Conservation (phyloP, 2,797 vertebrate genomes). For the Ctenopoma kingsleyae region DNA sequence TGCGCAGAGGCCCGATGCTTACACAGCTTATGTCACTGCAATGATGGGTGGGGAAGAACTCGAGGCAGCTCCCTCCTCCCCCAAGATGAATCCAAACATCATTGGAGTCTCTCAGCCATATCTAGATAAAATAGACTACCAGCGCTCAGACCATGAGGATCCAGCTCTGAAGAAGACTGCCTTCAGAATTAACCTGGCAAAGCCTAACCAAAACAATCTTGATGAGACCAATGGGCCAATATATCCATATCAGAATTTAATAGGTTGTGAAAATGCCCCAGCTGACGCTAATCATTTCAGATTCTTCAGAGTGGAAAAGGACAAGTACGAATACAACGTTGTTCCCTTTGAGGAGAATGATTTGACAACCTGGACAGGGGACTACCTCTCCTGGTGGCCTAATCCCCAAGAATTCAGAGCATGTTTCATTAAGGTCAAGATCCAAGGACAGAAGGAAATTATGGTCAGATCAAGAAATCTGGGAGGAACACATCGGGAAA, state of each 20-base stretch:
- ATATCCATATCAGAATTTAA: constrained; percentile 91
- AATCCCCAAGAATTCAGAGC: constrained; percentile 98
- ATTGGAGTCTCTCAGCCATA: constrained; percentile 94
- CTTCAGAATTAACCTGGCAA: constrained; percentile 93
- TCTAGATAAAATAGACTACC: constrained; percentile 92
- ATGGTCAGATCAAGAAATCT: constrained; percentile 92
- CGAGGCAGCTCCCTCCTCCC: constrained; percentile 92
- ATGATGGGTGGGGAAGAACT: constrained; percentile 95
- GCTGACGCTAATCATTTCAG: constrained; percentile 92
- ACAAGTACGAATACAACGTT: constrained; percentile 96
- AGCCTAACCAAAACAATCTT: constrained; percentile 90
- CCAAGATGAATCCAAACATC: constrained; percentile 88
- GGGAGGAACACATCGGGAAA: constrained; percentile 91
- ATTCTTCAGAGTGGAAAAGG: constrained; percentile 95
- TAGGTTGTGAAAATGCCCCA: constrained; percentile 90
- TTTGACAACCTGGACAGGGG: constrained; percentile 92
- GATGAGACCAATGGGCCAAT: constrained; percentile 93
- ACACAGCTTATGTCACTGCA: constrained; percentile 93
- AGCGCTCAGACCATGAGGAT: constrained; percentile 92
- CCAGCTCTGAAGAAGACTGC: constrained; percentile 92
- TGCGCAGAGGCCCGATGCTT: constrained; percentile 87
- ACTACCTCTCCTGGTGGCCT: constrained; percentile 98
- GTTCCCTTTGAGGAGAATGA: constrained; percentile 94
- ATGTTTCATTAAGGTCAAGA: constrained; percentile 94
- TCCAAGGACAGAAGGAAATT: constrained; percentile 92